Evolutionary conservation across 2,797 vertebrate species (phyloP).

Genomic region (Danio tinwini): DNA sequence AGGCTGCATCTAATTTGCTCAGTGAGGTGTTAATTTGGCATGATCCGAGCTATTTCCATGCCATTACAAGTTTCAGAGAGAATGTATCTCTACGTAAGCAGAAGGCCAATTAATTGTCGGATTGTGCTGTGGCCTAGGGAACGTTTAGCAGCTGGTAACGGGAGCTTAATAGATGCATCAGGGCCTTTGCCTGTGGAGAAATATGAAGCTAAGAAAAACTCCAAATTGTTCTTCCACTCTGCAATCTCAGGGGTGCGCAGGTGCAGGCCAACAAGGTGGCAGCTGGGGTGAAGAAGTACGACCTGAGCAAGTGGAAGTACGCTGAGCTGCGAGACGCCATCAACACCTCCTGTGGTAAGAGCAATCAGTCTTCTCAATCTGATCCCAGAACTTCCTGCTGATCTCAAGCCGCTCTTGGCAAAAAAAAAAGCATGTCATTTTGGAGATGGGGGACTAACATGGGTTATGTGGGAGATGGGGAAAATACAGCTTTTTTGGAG

Average conservation of each 20-base stretch:
- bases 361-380: neutral
- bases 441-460: neutral
- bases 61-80: conserved; percentile 45
- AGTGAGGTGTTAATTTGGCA: conserved; percentile 46
- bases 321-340: conserved; percentile 98
- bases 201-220: conserved; percentile 14
- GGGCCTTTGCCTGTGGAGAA: conserved; percentile 5
- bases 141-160: conserved; percentile 27
- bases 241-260: conserved; percentile 84
- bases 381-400: conserved; percentile 9
- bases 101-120: conserved; percentile 38
- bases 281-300: conserved; percentile 91
- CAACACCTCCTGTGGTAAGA: conserved; percentile 98
- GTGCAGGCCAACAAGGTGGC: conserved; percentile 95
- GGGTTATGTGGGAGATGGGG: neutral
- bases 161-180: neutral
- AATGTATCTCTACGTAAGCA: conserved; percentile 27
- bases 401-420: conserved; percentile 5
- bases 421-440: neutral
- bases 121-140: conserved; percentile 34
- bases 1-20: conserved; percentile 42
- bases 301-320: conserved; percentile 99
- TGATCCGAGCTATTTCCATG: conserved; percentile 25
- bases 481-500: neutral
- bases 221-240: conserved; percentile 32